Evolutionary conservation across 2,888 invertebrate species (phyloP), one percentile per base, ranked within the genome.

Genomic region (Drosophila dives): DNA sequence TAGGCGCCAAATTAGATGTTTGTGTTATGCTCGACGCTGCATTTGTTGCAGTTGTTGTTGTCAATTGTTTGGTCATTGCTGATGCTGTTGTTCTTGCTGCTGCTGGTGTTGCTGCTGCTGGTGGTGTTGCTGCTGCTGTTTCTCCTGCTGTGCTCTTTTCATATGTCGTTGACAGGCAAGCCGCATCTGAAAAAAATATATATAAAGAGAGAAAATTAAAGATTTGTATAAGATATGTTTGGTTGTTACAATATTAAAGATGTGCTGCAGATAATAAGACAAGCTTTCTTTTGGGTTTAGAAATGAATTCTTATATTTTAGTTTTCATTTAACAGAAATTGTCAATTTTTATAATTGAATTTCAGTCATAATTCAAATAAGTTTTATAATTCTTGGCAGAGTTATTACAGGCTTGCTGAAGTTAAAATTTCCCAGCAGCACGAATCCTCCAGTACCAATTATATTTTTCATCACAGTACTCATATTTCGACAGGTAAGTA

Each of bases 1-100:
- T 81, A 63, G 86, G 79, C 64, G 80, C 75, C 71, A 89, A 72
- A 61, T 75, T 86, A 26, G 80, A 75, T 34, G 80, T 71, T 62
- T 89, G 75, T 34, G 79, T 79, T 65, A 89, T 82, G 60, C 74
- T 83, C 12, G 90, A 69, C 48, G 86, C 83, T 56, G 81, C 83
- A 72, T 81, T 83, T 72, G 90, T 84, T 59, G 86, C 83, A 62
- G 75, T 84, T 67, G 80, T 76, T 65, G 90, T 80, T 79, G 83
- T 87, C 77, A 89, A 79, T 83, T 90, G 86, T 65, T 90, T 85
- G 72, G 85, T 85, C 85, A 85, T 85, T 85, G 82, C 60, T 63
- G 72, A 45, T 74, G 53, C 55, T 67, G 71, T n/a, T 65, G 54
- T 17, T 67, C 71, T 51, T 53, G 71, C 42, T 66, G 64, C 29